phyloP scores from a whole-genome alignment of 2,113 vertebrate genomes.

The Rhabdomys dilectus region DNA sequence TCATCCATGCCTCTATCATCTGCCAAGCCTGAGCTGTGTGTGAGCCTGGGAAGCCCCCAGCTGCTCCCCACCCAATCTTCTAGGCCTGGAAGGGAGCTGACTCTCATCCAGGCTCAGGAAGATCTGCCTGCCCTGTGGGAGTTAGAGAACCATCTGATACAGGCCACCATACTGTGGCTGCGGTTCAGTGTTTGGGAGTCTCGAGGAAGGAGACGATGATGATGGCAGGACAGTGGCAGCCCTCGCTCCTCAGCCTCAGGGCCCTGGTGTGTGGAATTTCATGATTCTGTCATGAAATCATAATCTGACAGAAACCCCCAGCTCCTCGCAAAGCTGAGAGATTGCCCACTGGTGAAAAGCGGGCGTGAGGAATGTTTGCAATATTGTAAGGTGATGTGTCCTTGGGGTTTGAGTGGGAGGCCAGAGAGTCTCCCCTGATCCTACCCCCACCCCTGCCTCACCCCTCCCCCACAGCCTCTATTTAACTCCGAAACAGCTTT shows the following conservation, averaged over 20 bases:
- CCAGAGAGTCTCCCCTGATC: not conserved
- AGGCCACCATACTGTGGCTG: not conserved
- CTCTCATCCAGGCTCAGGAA: not conserved
- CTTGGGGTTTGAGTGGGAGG: not conserved
- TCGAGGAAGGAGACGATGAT: not conserved
- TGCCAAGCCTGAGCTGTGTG: not conserved
- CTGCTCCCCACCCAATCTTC: not conserved
- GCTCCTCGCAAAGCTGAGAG: not conserved
- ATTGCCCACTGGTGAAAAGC: not conserved
- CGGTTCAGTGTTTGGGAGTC: not conserved
- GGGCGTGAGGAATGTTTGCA: not conserved
- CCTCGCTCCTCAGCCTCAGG: not conserved
- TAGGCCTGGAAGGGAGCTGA: not conserved
- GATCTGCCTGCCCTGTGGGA: too few species aligned
- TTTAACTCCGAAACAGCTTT: slow-evolving; percentile 75
- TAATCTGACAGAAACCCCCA: not conserved
- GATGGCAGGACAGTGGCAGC: not conserved
- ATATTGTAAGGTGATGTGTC: not conserved
- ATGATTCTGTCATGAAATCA: not conserved
- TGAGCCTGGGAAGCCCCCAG: not conserved
- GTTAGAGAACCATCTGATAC: not conserved
- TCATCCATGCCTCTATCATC: fast-evolving
- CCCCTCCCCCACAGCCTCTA: not conserved
- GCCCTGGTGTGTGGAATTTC: not conserved
- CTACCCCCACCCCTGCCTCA: fast-evolving